Evolutionary conservation across 2,888 invertebrate species (phyloP), one percentile per base, ranked within the genome.

Genomic region (Diarsia rubi): DNA sequence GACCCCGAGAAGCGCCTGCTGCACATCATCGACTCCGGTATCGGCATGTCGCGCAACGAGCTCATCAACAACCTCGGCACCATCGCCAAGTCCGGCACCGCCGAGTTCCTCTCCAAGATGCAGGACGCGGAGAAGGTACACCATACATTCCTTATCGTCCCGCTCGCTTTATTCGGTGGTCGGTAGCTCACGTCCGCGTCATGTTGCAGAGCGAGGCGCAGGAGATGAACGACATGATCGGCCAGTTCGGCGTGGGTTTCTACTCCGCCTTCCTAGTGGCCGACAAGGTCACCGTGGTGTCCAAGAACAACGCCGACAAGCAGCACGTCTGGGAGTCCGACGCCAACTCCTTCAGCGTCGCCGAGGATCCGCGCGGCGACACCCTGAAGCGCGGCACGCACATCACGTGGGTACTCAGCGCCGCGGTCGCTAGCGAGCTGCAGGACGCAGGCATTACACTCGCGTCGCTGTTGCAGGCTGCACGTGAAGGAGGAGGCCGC

Each of bases 261-360:
- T 99, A 99, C 96, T 99, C 99, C 0, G 98, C 99, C 4, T 99
- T 99, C 97, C 97, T 99, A 93, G 99, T 99, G 75, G 99, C 99
- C 45, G 99, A 99, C 94, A 98, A 98, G 89, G 99, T 99, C 64
- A 98, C 99, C 67, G 99, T 99, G 2, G 99, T 98, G 2, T 98
- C 99, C 19, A 99, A 99, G 94, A 98, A 99, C 95, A 99, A 99
- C 93, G 98, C 98, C 88, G 99, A 99, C 93, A 97, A 97, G 82
- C 99, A 99, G 94, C 98, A 99, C 96, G 98, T 99, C 89, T 99
- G 99, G 99, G 99, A 99, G 94, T 99, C 99, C 0, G 99, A 99
- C 96, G 99, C 99, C 45, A 97, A 96, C 86, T 97, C 98, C 81
- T 99, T 99, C 97, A 98, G 97, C 90, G 98, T 99, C 85, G 98